Evolutionary conservation across 1,140 invertebrate species (phyloP).

Genomic region (Lepidurus apus): DNA sequence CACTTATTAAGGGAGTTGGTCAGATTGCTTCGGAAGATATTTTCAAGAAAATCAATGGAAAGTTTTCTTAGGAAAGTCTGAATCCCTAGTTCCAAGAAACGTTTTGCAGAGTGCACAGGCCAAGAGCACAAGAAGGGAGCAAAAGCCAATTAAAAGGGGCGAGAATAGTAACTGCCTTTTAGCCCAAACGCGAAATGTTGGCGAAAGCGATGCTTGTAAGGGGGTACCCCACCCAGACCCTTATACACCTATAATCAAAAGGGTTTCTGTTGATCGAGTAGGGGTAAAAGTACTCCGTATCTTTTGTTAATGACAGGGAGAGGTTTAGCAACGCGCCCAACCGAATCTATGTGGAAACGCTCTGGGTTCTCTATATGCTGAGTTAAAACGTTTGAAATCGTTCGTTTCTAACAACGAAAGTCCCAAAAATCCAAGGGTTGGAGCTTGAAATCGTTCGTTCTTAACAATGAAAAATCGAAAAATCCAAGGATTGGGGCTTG

Average conservation of each 20-base stretch:
- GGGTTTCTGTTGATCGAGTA: background rate
- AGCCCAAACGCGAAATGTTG: background rate
- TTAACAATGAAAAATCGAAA: background rate
- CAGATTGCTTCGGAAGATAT: background rate
- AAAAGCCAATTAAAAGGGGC: background rate
- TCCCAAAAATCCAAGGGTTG: background rate
- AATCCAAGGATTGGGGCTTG: background rate
- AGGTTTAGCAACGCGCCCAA: background rate
- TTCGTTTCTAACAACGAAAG: background rate
- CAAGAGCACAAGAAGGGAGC: background rate
- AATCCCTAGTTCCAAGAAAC: background rate
- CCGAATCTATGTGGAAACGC: background rate
- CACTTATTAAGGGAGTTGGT: background rate
- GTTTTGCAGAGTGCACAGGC: background rate
- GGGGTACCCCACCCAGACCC: background rate
- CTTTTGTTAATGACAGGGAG: constrained; percentile 2
- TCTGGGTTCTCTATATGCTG: no score
- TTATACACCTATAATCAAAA: background rate
- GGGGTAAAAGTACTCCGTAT: background rate
- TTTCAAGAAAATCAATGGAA: background rate
- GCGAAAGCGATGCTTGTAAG: background rate
- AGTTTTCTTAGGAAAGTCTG: background rate
- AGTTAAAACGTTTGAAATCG: background rate
- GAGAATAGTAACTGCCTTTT: background rate
- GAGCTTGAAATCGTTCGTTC: background rate